Conservation (phyloP, 2,888 invertebrate species). For the Temnothorax rugatulus region DNA sequence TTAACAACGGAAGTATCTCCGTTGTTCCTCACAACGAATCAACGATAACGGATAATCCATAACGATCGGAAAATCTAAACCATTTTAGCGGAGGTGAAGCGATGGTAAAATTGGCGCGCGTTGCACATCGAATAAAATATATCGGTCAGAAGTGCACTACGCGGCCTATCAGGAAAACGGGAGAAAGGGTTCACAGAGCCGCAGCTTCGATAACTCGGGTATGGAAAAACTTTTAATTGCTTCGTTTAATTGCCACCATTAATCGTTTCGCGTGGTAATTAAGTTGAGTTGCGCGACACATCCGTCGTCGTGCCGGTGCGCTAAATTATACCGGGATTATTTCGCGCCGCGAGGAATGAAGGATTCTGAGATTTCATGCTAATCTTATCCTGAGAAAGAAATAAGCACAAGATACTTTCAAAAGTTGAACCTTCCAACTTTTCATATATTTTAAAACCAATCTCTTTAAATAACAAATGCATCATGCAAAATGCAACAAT, state of each 20-base stretch:
- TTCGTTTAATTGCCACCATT: constrained; percentile 64
- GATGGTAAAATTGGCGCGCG: neutral
- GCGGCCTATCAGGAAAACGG: neutral
- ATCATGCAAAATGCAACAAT: too few species aligned
- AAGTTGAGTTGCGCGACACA: constrained; percentile 49
- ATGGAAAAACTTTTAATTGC: constrained; percentile 75
- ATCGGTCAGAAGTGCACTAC: neutral
- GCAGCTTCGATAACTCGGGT: constrained; percentile 29
- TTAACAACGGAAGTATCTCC: neutral
- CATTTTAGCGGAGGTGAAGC: neutral
- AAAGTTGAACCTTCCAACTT: neutral
- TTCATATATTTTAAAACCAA: neutral
- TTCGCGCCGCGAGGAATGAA: constrained; percentile 30
- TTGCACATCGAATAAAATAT: constrained; percentile 1
- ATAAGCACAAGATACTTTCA: neutral
- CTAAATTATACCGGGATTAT: constrained; percentile 63
- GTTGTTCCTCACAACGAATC: constrained; percentile 10
- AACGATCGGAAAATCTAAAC: neutral
- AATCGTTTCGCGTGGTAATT: constrained; percentile 60
- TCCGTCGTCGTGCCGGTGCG: constrained; percentile 25
- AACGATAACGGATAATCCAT: constrained; percentile 3
- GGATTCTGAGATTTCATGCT: constrained; percentile 4
- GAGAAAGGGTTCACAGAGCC: constrained; percentile 22
- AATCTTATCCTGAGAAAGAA: neutral
- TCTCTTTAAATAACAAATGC: neutral